Evolutionary conservation across 2,888 invertebrate species (phyloP).

Genomic region (Steinernema carpocapsae): DNA sequence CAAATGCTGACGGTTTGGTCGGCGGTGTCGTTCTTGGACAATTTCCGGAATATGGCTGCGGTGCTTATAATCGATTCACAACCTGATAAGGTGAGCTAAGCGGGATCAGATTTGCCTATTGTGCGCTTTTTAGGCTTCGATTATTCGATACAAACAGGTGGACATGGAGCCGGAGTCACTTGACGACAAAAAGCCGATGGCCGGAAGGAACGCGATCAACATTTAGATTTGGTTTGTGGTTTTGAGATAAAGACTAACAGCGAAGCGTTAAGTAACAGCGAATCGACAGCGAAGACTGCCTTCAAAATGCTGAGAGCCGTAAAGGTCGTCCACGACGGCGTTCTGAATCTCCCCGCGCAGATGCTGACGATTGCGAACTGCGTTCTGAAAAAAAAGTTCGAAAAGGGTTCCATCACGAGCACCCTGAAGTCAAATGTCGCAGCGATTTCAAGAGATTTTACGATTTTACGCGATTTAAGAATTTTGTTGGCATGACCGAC

Average conservation of each 20-base stretch:
- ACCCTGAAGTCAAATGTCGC: too few relatives aligned
- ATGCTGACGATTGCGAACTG: constrained; percentile 56
- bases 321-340: constrained; percentile 53
- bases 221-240: neutral
- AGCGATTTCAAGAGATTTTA: too few relatives aligned
- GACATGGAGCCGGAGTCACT: constrained; percentile 51
- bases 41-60: constrained; percentile 51
- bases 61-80: constrained; percentile 46
- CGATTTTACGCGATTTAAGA: too few relatives aligned
- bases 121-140: constrained; percentile 37
- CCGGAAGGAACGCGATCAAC: constrained; percentile 51
- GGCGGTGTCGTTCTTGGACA: constrained; percentile 53
- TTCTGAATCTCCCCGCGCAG: constrained; percentile 50
- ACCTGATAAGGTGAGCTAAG: constrained; percentile 17
- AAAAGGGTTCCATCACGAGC: too few relatives aligned
- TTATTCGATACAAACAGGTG: constrained; percentile 46
- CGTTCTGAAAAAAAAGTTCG: too few relatives aligned
- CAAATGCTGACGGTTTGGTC: constrained; percentile 53
- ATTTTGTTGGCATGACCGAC: too few relatives aligned
- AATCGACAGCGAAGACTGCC: too few relatives aligned
- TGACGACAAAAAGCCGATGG: constrained; percentile 50
- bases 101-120: neutral
- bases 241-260: neutral
- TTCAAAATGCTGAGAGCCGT: too few relatives aligned
- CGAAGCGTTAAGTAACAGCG: too few relatives aligned